phyloP scores from a whole-genome alignment of 2,888 invertebrate genomes.

The Dendrolimus houi region DNA sequence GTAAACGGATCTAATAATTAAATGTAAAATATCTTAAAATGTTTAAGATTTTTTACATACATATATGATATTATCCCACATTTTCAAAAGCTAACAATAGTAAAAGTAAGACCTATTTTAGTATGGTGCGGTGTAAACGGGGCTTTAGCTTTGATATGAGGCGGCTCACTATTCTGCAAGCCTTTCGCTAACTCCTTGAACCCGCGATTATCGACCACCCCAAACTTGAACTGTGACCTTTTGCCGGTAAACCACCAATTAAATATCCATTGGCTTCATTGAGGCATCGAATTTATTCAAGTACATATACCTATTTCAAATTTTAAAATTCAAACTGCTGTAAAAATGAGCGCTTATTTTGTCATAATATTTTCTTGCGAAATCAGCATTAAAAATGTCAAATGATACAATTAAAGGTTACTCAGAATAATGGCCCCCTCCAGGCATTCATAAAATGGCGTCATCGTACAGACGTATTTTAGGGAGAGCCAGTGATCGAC shows the following conservation, averaged over 20 bases:
- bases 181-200: conserved; percentile 29
- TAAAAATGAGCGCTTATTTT: no score
- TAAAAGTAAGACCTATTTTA: no score
- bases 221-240: conserved; percentile 59
- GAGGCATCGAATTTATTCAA: conserved; percentile 19
- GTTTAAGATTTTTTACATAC: no score
- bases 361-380: no score
- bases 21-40: no score
- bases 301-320: background rate
- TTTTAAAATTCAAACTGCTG: no score
- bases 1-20: no score
- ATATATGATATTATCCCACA: no score
- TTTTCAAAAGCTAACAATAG: no score
- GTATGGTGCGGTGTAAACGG: background rate
- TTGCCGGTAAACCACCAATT: conserved; percentile 26
- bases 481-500: conserved; percentile 31
- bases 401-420: conserved; percentile 30
- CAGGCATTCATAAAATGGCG: conserved; percentile 47
- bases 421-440: conserved; percentile 36
- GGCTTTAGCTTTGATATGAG: conserved; percentile 6
- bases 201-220: conserved; percentile 47
- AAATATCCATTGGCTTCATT: conserved; percentile 26
- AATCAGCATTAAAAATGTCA: conserved; percentile 6
- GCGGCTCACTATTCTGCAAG: conserved; percentile 24
- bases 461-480: conserved; percentile 28